phyloP scores from a whole-genome alignment of 2,888 invertebrate genomes.

The Philereme transversata region DNA sequence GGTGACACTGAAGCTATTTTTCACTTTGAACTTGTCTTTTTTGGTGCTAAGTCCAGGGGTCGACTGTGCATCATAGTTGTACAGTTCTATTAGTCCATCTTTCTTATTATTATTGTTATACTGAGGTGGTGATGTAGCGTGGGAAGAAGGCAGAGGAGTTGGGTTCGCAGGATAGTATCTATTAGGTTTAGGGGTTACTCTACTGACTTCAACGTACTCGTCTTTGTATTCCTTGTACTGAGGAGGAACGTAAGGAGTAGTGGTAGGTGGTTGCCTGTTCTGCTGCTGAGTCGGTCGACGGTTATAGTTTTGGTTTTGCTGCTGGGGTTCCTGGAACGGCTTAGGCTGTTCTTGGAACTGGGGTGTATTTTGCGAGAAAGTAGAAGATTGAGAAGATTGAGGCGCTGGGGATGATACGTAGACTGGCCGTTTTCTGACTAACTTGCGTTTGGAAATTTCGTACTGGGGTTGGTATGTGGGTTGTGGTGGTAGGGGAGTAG shows the following conservation, averaged over 20 bases:
- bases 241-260: conserved; percentile 65
- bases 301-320: conserved; percentile 49
- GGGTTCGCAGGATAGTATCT: conserved; percentile 59
- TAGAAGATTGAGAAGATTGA: conserved; percentile 34
- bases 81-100: conserved; percentile 71
- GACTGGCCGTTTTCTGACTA: conserved; percentile 71
- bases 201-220: conserved; percentile 77
- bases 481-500: conserved; percentile 46
- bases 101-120: conserved; percentile 65
- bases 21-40: conserved; percentile 67
- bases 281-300: conserved; percentile 48
- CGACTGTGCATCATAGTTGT: conserved; percentile 74
- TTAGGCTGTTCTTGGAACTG: conserved; percentile 26
- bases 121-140: conserved; percentile 54
- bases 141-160: conserved; percentile 58
- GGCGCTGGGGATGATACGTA: conserved; percentile 60
- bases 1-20: conserved; percentile 66
- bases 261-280: conserved; percentile 48
- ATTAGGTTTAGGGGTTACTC: conserved; percentile 70
- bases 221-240: conserved; percentile 69
- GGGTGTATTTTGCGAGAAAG: conserved; percentile 53
- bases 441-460: conserved; percentile 67
- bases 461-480: conserved; percentile 54
- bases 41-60: conserved; percentile 62
- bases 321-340: conserved; percentile 37